Evolutionary conservation across 2,888 invertebrate species (phyloP), one percentile per base, ranked within the genome.

Genomic region (Trichopria drosophilae): DNA sequence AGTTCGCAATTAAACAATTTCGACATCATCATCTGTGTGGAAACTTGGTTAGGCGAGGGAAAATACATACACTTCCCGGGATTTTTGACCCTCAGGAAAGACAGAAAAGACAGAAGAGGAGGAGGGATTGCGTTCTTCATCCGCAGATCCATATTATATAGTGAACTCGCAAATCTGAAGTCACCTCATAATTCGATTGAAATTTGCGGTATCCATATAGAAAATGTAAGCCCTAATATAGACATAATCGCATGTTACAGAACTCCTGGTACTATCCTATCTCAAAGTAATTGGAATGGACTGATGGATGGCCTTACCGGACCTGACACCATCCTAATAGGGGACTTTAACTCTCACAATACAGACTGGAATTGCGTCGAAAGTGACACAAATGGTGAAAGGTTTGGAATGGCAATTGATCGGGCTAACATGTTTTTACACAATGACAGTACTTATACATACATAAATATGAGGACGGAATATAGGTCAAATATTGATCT

Each of bases 271-370:
- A 2, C 1, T n/a, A 35, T 6, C 3, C 22, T 37, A 13, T 12
- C 52, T 13, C 32, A 52, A 29, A 13, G 9, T 1, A 18, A 47
- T 22, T 52, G 41, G 47, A n/a, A 47, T 20, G 12, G 9, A 3
- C 23, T 47, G 12, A 6, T 47, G 7, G 13, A 34, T n/a, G 23
- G 35, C 12, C n/a, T n/a, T n/a, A 29, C 34, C 10, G 19, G 35
- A 6, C 6, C 18, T 20, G 18, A 19, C 10, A 18, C 15, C 3
- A 23, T 42, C 18, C 19, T 51, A 4, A 13, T 36, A 19, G 42
- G 46, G 7, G 46, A 51, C n/a, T 52, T 47, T 35, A 52, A 48
- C 18, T 34, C 46, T 12, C 46, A 51, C 22, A 20, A 35, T 20
- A 5, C 20, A 26, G 10, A 16, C 1, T 52, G 52, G 52, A 52